phyloP scores from a whole-genome alignment of 2,888 invertebrate genomes.

The Lithophane ornitopus region DNA sequence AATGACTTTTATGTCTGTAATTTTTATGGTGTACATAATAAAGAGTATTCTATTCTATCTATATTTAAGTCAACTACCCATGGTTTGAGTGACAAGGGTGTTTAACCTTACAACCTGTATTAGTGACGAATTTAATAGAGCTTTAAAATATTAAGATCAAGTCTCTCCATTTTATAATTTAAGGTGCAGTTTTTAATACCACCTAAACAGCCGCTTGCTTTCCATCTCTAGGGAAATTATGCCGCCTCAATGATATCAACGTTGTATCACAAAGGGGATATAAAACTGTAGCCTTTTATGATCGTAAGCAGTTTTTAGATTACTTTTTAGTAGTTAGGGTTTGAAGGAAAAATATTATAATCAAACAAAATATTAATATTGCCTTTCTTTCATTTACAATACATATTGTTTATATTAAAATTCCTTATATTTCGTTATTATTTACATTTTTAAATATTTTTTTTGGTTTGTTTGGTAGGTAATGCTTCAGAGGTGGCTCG shows the following conservation, averaged over 20 bases:
- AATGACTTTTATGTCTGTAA: too few relatives aligned
- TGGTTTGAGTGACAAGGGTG: too few relatives aligned
- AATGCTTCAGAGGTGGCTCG: too few relatives aligned
- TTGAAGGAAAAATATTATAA: not conserved
- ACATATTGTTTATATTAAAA: not conserved
- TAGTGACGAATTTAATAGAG: not conserved
- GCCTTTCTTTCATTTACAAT: not conserved
- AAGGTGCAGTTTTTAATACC: conserved; percentile 54
- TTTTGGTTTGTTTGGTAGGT: too few relatives aligned
- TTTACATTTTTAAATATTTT: too few relatives aligned
- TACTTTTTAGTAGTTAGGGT: not conserved
- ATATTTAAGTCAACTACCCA: too few relatives aligned
- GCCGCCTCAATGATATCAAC: conserved; percentile 42
- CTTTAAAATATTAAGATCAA: not conserved
- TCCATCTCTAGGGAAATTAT: conserved; percentile 56
- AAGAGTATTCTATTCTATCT: too few relatives aligned
- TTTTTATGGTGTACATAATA: too few relatives aligned
- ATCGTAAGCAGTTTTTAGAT: conserved; percentile 1
- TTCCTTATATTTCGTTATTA: too few relatives aligned
- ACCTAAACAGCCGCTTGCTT: conserved; percentile 16
- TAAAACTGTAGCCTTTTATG: conserved; percentile 32
- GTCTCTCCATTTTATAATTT: conserved; percentile 37
- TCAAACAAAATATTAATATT: not conserved
- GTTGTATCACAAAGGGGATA: conserved; percentile 5
- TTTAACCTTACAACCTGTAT: too few relatives aligned